A percentile compares a stretch with the other conserved stretches of the same genome.
Evolutionary conservation across 2,113 vertebrate species (phyloP).

Genomic region (Manacus vitellinus): DNA sequence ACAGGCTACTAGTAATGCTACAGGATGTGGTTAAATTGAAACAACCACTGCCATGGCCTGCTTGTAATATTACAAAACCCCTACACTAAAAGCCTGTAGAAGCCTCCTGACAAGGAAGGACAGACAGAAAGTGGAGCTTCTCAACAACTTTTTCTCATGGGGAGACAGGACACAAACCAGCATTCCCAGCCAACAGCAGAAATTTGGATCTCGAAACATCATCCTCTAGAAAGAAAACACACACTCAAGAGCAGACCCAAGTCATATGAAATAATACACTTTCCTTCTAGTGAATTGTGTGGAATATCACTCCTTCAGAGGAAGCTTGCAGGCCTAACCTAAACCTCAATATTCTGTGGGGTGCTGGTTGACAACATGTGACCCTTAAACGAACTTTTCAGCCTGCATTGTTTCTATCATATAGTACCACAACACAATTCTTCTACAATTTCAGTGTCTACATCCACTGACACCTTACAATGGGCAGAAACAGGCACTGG

Average conservation of each 20-base stretch:
- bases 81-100: neutral
- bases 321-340: neutral
- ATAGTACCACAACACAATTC: neutral
- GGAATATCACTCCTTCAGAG: neutral
- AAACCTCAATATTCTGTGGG: neutral
- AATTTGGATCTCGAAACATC: neutral
- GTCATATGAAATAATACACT: neutral
- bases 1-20: neutral
- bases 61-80: neutral
- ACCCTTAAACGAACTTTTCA: neutral
- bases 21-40: neutral
- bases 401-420: neutral
- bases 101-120: neutral
- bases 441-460: neutral
- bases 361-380: neutral
- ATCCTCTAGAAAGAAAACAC: neutral
- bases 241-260: neutral
- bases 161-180: neutral
- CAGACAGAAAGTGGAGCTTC: neutral
- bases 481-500: neutral
- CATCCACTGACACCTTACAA: neutral
- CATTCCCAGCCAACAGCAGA: neutral
- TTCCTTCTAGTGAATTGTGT: neutral
- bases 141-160: neutral
- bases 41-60: neutral